Base-by-base conservation (phyloP, 37 sponge, comb jelly and placozoan genomes). In the Crambe crambe region DNA sequence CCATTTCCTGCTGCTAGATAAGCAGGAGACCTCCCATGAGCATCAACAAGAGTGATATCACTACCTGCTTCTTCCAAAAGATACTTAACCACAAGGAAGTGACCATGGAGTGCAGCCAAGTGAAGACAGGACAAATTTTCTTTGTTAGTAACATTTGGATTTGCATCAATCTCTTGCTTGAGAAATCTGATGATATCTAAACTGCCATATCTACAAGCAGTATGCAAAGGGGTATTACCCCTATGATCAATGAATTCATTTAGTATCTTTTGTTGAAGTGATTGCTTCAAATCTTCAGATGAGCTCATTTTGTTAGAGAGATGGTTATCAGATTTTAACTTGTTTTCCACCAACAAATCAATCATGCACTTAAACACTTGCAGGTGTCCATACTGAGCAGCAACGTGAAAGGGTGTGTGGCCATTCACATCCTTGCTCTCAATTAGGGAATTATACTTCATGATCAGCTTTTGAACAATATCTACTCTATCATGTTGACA, bases 1-100 rank as follows among this genome's bases (percentile, higher is more conserved):
- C 67, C 67, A 32, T 4, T 66, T 27, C 34, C 67, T 66, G 67
- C 67, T 35, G 67, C 67, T 2, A 66, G 30, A 27, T 66, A 66
- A 34, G 36, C 35, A 27, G 67, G 67, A 35, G 67, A 35, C 36
- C 36, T 29, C 31, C 67, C 67, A 66, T 8, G 34, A 31, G 23
- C 67, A 66, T 66, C 67, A 3, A 27, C 27, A 34, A 34, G 34
- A 20, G 67, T 66, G 67, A 66, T 29, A 31, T 9, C 34, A 27
- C 31, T 35, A 20, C 36, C 9, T 66, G 31, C 34, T 31, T 66
- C 67, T 31, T 66, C 67, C 9, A 66, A 35, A 20, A 66, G 30
- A 31, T 66, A 66, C 67, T 31, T 66, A 20, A 66, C 30, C 30
- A 66, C 17, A 8, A 20, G 35, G 36, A 66, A 9, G 5, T 66